A percentile compares a stretch with the other conserved stretches of the same genome.
phyloP scores from a whole-genome alignment of 2,888 invertebrate species.

The Parnassius glacialis region DNA sequence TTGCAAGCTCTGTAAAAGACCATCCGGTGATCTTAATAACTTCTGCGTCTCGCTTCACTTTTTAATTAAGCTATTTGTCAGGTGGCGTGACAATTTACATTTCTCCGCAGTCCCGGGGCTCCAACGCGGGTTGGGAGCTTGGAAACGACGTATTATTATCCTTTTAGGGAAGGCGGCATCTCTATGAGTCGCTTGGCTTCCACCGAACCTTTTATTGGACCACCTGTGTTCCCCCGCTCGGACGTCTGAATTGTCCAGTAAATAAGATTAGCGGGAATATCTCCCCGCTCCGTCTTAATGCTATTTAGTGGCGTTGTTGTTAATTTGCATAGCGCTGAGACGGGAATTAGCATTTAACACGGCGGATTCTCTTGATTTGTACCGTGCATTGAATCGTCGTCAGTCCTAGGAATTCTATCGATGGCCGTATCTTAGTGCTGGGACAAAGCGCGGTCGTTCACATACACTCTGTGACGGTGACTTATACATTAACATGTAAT shows the following conservation, averaged over 20 bases:
- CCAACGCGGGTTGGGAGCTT: slow-evolving; percentile 55
- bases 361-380: slow-evolving; percentile 38
- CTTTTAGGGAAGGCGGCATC: slow-evolving; percentile 79
- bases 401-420: slow-evolving; percentile 56
- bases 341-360: slow-evolving; percentile 71
- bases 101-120: slow-evolving; percentile 67
- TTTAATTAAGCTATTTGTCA: slow-evolving; percentile 81
- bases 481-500: slow-evolving; percentile 65
- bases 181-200: slow-evolving; percentile 60
- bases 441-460: slow-evolving; percentile 28
- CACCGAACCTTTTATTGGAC: slow-evolving; percentile 73
- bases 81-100: slow-evolving; percentile 74
- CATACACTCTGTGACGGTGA: slow-evolving; percentile 43
- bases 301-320: slow-evolving; percentile 67
- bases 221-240: slow-evolving; percentile 73
- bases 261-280: slow-evolving; percentile 77
- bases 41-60: slow-evolving; percentile 66
- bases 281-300: slow-evolving; percentile 55
- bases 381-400: slow-evolving; percentile 31
- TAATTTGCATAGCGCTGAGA: slow-evolving; percentile 67
- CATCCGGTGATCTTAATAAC: slow-evolving; percentile 61
- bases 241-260: slow-evolving; percentile 80
- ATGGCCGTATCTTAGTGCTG: slow-evolving; percentile 23
- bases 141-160: slow-evolving; percentile 79
- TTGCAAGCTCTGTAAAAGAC: slow-evolving; percentile 42